Evolutionary conservation across 2,888 invertebrate genomes (phyloP), one percentile per base, ranked within the genome.

Genomic region (Hyalella azteca): DNA sequence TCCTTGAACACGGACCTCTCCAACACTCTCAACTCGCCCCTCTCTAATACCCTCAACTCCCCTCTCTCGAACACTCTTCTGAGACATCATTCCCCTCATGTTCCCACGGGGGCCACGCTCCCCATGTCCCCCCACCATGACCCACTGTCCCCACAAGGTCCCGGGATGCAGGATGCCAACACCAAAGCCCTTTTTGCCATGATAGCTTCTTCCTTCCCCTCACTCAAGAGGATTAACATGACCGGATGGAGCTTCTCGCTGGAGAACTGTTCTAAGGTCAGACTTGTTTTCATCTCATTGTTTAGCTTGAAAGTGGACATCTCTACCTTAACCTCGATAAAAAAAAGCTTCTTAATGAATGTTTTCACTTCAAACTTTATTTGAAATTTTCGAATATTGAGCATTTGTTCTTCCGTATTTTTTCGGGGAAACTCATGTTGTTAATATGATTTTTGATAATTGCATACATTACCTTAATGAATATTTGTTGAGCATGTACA

Each of bases 191-290:
- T 84, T 41, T 84, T 84, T 66, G 49, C 81, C 22, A 75, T 84
- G 45, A 54, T 84, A 59, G 78, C 84, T 9, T 73, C 73, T 13
- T 59, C 82, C 19, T 84, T 82, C 78, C 82, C 84, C 26, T 81
- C 79, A 49, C 79, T 84, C 73, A 66, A 81, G 54, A 77, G 82
- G 29, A 48, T 84, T 11, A 79, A 78, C 36, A 59, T 84, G 9
- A 78, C 79, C 22, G 84, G 84, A 26, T 84, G 84, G 84, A 81
- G 81, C 50, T 84, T 84, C 79, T 84, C 84, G 7, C 73, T 84
- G 4, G 84, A 84, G 41, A 84, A 82, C 45, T 82, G 84, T 75
- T 79, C 79, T 15, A 84, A 84, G 81, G 84, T 84, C 54, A 32
- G 78, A n/a, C n/a, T n/a, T n/a, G n/a, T n/a, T n/a, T n/a, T n/a